These are phyloP conservation scores for Crotalus viridis DNA, from an alignment of 2,113 vertebrate species.

Conservation along the genomic window DNA sequence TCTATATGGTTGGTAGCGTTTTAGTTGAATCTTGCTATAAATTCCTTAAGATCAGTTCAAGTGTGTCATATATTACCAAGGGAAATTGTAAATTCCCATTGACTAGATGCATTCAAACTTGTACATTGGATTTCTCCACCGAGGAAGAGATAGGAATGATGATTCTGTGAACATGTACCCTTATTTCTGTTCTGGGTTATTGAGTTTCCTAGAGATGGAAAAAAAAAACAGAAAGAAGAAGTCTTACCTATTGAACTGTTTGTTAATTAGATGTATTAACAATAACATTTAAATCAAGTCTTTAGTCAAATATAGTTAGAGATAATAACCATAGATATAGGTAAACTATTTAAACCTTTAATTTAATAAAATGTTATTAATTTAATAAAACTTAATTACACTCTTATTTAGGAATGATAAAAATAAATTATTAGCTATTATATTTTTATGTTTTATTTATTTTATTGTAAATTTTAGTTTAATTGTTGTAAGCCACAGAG, in stretches of 20 bases:
- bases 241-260: background rate
- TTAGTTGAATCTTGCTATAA: background rate
- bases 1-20: background rate
- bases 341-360: background rate
- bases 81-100: background rate
- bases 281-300: background rate
- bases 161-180: background rate
- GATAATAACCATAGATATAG: background rate
- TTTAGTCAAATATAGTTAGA: background rate
- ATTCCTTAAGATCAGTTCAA: background rate
- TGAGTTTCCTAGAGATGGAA: background rate
- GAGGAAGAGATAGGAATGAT: background rate
- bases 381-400: too few species aligned
- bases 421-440: background rate
- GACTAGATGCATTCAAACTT: background rate
- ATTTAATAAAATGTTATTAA: background rate
- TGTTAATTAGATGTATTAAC: background rate
- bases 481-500: background rate
- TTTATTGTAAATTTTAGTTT: background rate
- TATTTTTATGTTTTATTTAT: background rate
- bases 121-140: background rate
- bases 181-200: background rate
- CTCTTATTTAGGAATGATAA: background rate
- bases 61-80: background rate
- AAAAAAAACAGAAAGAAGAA: background rate